phyloP scores from a whole-genome alignment of 2,797 vertebrate genomes.

The Valencia hispanica region DNA sequence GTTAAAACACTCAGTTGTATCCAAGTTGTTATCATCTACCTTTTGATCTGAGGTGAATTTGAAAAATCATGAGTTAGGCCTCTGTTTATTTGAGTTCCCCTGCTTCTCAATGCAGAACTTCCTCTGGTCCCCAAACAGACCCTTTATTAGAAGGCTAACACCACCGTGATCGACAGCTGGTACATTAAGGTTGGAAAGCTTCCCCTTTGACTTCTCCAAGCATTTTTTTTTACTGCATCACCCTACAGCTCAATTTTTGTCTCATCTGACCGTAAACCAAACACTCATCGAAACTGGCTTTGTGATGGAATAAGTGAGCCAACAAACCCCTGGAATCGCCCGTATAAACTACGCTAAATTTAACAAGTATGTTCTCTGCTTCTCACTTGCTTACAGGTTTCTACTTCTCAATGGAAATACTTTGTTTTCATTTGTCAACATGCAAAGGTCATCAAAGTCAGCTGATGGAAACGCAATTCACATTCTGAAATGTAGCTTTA shows the following conservation, averaged over 20 bases:
- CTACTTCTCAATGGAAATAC: neutral
- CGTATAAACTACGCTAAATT: neutral
- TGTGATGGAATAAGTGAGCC: neutral
- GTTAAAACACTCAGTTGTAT: neutral
- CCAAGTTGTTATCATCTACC: neutral
- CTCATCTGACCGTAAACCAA: neutral
- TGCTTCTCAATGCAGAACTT: neutral
- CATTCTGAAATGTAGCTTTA: neutral
- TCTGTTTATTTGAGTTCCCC: neutral
- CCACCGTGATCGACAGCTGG: neutral
- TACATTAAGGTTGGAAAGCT: neutral
- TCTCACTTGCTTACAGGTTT: neutral
- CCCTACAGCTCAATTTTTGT: neutral
- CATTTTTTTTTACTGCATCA: neutral
- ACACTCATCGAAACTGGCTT: neutral
- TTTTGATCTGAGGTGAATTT: neutral
- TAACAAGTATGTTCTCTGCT: neutral
- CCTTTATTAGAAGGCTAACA: neutral
- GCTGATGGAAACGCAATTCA: neutral
- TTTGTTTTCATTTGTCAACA: neutral
- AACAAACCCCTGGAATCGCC: neutral
- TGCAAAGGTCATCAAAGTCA: neutral
- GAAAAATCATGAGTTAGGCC: neutral
- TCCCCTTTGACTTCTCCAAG: neutral
- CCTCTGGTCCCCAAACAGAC: neutral